Evolutionary conservation across 2,888 invertebrate genomes (phyloP).

Genomic region (Lissocephala sabroskyi): DNA sequence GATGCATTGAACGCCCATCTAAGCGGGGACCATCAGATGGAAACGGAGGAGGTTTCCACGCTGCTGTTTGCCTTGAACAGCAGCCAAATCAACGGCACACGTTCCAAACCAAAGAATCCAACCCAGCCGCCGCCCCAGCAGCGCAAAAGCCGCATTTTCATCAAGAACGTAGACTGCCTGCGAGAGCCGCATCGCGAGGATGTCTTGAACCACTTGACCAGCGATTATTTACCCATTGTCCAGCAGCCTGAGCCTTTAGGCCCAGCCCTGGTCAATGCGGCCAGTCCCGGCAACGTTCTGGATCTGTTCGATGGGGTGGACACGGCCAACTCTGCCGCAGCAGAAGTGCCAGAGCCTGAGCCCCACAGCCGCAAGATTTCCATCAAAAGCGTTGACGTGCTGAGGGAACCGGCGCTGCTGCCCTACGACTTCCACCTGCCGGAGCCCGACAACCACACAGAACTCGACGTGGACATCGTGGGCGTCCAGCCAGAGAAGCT

Average conservation of each 20-base stretch:
- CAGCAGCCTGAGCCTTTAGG: too few species aligned
- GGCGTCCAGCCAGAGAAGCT: constrained; percentile 40
- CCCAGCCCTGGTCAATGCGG: too few species aligned
- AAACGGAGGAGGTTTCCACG: constrained; percentile 32
- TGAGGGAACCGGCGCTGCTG: constrained; percentile 64
- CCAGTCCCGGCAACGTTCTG: constrained; percentile 27
- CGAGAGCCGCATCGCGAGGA: constrained; percentile 58
- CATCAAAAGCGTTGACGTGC: constrained; percentile 70
- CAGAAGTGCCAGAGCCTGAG: constrained; percentile 20
- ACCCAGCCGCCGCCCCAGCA: constrained; percentile 6
- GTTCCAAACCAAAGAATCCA: constrained; percentile 12
- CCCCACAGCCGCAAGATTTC: constrained; percentile 55
- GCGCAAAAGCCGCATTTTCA: constrained; percentile 67
- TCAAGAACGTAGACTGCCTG: constrained; percentile 70
- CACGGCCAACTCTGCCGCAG: neutral
- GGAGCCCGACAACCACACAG: neutral
- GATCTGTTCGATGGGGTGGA: constrained; percentile 25
- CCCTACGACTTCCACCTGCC: constrained; percentile 55
- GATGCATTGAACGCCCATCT: constrained; percentile 78
- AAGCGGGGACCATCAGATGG: constrained; percentile 80
- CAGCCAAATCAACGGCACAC: neutral
- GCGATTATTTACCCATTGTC: constrained; percentile 11
- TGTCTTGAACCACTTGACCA: constrained; percentile 19
- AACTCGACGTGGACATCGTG: constrained; percentile 19
- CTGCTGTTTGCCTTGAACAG: constrained; percentile 13